Evolutionary conservation across 2,797 vertebrate species (phyloP), one percentile per base, ranked within the genome.

Genomic region (Acipenser ruthenus): DNA sequence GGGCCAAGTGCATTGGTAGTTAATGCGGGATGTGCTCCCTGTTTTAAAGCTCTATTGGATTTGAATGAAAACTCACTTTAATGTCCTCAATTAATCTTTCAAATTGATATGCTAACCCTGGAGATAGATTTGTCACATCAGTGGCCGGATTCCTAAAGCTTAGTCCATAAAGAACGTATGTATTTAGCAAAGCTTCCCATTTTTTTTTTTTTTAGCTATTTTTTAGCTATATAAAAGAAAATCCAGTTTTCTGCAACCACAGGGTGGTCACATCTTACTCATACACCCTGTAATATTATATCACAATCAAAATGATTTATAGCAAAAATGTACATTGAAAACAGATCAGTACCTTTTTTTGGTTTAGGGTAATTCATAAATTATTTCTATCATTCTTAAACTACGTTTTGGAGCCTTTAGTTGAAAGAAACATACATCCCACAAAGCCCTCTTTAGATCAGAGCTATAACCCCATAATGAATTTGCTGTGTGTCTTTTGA

Each of bases 391-490:
- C 72, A 82, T 81, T 89, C 82, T 86, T 77, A 79, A 85, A 84
- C 75, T 80, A 79, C 79, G 73, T 84, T 84, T 69, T 82, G 81
- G 82, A 79, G 79, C 75, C 75, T 79, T 81, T 85, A 82, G 83
- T 72, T 81, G 80, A 81, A 79, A 77, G 74, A 72, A 85, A 79
- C 86, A 86, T 82, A 77, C 83, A 83, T 88, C 84, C 84, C 74
- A 80, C 84, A 84, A 74, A 80, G 80, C 84, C 77, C 76, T 71
- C 80, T 85, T 81, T 80, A 82, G 85, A 84, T 87, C 82, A 85
- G 82, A 89, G 79, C 84, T 77, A 75, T 86, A 88, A 78, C 80
- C 81, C 77, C 82, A 74, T 85, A 86, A 89, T 87, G 90, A 87
- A 90, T 84, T 89, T 79, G 71, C 76, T 69, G 73, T 18, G 68